Evolutionary conservation across 2,888 invertebrate genomes (phyloP).

Genomic region (Cepaea hortensis): DNA sequence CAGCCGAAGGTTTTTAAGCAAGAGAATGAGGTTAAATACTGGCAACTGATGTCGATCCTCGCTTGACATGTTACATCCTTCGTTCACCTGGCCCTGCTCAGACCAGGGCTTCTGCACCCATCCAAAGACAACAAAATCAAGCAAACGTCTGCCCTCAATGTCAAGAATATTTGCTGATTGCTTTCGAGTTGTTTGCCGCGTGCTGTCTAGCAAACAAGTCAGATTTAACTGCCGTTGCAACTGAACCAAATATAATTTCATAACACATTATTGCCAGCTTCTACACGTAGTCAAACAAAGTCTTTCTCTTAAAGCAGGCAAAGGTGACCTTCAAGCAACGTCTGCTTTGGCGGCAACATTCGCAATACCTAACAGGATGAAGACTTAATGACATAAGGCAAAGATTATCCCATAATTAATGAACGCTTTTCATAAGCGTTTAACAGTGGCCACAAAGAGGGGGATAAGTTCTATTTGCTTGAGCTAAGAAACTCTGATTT

Average conservation of each 20-base stretch:
- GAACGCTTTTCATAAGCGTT: no score
- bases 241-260: neutral
- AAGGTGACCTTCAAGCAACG: neutral
- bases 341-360: neutral
- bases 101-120: neutral
- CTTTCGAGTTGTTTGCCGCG: slow-evolving; percentile 6
- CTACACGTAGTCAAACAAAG: neutral
- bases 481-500: no score
- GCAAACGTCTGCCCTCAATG: slow-evolving; percentile 9
- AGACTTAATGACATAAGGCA: neutral
- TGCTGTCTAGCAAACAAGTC: neutral
- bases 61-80: neutral
- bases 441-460: no score
- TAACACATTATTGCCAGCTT: neutral
- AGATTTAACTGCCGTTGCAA: neutral
- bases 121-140: no score
- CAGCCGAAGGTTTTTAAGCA: neutral
- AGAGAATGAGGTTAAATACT: neutral
- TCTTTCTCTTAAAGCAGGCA: neutral
- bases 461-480: no score
- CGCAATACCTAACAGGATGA: neutral
- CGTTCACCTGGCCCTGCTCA: neutral
- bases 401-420: no score
- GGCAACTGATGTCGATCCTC: neutral
- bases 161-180: slow-evolving; percentile 17